These are phyloP conservation scores for Biston stratarius DNA, from an alignment of 2,888 invertebrate genomes.

Conservation along the genomic window DNA sequence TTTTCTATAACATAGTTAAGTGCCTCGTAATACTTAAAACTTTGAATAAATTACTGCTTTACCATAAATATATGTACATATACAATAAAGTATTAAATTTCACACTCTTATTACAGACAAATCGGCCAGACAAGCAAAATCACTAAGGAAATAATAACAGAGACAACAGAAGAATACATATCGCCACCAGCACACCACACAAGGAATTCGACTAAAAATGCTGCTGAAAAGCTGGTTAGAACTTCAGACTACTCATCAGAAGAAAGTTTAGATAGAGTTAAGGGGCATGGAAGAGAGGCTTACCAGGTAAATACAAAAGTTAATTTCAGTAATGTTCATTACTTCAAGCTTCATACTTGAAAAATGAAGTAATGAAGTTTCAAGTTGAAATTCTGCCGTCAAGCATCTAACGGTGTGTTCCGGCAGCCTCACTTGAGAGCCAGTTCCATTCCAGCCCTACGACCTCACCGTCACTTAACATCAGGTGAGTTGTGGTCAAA, in stretches of 20 bases:
- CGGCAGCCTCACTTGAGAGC: no score
- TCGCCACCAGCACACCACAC: slow-evolving; percentile 68
- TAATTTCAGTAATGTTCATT: not conserved
- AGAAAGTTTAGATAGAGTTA: slow-evolving; percentile 71
- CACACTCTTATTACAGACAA: slow-evolving; percentile 58
- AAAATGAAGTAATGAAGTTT: no score
- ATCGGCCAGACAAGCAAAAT: slow-evolving; percentile 56
- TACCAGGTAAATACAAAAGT: slow-evolving; percentile 64
- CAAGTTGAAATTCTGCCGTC: no score
- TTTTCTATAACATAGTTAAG: no score
- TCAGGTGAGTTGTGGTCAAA: no score
- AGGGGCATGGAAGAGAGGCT: slow-evolving; percentile 68
- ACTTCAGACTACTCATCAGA: slow-evolving; percentile 88
- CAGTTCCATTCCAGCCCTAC: no score
- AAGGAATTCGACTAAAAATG: slow-evolving; percentile 61
- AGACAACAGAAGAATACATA: slow-evolving; percentile 59
- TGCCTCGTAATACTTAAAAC: no score
- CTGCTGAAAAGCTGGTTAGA: slow-evolving; percentile 67
- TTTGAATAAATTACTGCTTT: no score
- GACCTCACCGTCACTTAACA: no score
- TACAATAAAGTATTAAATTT: not conserved
- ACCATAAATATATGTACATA: no score
- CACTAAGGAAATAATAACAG: slow-evolving; percentile 60
- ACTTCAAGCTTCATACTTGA: no score
- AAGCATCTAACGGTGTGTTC: no score